Percentiles rank a stretch among this genome's conserved stretches.
phyloP scores from a whole-genome alignment of 1,140 invertebrate genomes.

The Dryas iulia region DNA sequence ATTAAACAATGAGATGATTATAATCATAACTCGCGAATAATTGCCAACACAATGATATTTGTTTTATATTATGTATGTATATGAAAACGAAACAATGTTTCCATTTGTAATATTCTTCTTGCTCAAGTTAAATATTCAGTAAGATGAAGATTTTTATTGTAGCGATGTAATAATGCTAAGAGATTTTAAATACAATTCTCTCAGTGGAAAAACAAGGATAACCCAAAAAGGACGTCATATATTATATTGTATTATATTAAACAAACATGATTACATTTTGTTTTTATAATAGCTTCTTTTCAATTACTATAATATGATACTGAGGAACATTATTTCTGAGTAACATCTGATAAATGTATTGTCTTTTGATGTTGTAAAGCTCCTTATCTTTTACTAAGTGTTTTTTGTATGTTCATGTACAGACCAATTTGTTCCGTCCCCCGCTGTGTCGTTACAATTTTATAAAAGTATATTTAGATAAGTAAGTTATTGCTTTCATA shows the following conservation, averaged over 20 bases:
- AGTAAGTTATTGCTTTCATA: slow-evolving; percentile 14
- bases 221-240: too few relatives aligned
- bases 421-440: slow-evolving; percentile 8
- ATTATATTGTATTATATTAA: not conserved
- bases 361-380: slow-evolving; percentile 29
- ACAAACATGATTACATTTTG: not conserved
- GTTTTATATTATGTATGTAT: slow-evolving; percentile 12
- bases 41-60: slow-evolving; percentile 32
- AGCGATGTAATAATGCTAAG: not conserved
- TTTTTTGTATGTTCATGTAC: slow-evolving; percentile 22
- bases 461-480: slow-evolving; percentile 12
- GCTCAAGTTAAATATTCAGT: not conserved
- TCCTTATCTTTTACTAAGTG: slow-evolving; percentile 31
- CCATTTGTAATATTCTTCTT: not conserved
- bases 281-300: slow-evolving; percentile 8
- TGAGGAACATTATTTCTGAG: slow-evolving; percentile 8
- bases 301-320: slow-evolving; percentile 18
- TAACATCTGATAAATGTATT: slow-evolving; percentile 26
- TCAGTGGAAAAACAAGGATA: not conserved
- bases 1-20: slow-evolving; percentile 49
- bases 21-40: slow-evolving; percentile 38
- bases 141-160: not conserved
- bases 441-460: slow-evolving; percentile 6
- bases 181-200: not conserved
- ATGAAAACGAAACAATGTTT: not conserved